phyloP scores from a whole-genome alignment of 1,140 invertebrate genomes.

The Drosophila subobscura region DNA sequence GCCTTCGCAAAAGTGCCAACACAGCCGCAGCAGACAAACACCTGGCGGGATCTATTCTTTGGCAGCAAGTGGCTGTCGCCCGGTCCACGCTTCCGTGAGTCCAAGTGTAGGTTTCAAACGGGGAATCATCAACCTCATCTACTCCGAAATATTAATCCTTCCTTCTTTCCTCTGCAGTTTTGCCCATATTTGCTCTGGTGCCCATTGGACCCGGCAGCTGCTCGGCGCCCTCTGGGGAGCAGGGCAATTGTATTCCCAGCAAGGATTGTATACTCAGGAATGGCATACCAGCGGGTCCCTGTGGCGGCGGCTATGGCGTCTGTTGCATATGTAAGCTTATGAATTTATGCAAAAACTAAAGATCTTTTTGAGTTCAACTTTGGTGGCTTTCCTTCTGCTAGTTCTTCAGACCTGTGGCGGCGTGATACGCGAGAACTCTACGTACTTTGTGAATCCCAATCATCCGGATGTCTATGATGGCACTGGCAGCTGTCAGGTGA shows the following conservation, averaged over 20 bases:
- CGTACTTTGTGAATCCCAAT: conserved; percentile 92
- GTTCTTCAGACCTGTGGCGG: conserved; percentile 91
- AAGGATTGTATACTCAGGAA: conserved; percentile 88
- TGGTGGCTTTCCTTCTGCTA: conserved; percentile 64
- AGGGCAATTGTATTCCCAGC: conserved; percentile 89
- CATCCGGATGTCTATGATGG: conserved; percentile 90
- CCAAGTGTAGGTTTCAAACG: conserved; percentile 64
- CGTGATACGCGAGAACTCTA: conserved; percentile 90
- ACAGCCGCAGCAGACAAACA: conserved; percentile 47
- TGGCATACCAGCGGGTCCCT: conserved; percentile 89
- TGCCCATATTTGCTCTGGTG: conserved; percentile 90
- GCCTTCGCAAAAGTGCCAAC: conserved; percentile 49
- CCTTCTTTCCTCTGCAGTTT: conserved; percentile 84
- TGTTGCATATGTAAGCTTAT: conserved; percentile 80
- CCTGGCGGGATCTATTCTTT: conserved; percentile 73
- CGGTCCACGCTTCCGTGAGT: conserved; percentile 58
- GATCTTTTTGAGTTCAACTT: too few relatives aligned
- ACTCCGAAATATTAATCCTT: background rate
- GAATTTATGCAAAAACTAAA: background rate
- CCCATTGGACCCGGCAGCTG: conserved; percentile 89
- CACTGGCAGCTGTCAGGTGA: conserved; percentile 92
- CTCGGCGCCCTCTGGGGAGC: conserved; percentile 88
- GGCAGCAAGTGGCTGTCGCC: conserved; percentile 67
- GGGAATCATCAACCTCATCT: too few relatives aligned
- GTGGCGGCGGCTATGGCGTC: conserved; percentile 86